Base-by-base conservation (phyloP, 2,113 vertebrate species). In the Strigops habroptila region DNA sequence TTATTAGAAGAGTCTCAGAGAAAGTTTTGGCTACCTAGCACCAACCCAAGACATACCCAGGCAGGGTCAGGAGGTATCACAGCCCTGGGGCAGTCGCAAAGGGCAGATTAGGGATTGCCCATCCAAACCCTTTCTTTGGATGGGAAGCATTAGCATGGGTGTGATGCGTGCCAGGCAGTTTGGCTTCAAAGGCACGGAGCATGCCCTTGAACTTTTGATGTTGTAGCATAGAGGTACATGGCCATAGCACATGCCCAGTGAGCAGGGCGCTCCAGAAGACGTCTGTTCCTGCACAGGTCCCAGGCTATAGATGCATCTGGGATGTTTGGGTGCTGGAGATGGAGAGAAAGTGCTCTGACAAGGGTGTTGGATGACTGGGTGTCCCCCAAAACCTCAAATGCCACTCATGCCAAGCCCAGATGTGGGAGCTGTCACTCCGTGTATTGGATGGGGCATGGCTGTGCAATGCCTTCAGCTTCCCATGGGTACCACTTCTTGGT, bases 171-270 rank as follows among this genome's bases (percentile, higher is more conserved):
- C 39, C 28, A 9, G n/a, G 24, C 23, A 39, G 69, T 31, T 53
- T 18, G 75, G 14, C 7, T 67, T 35, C 75, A 22, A 43, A 39
- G 43, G 27, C 51, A 37, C 24, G 35, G 28, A 71, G 14, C 0
- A 7, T 52, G 28, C 10, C 74, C 60, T 52, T 18, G 31, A 23
- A 55, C 14, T 17, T 53, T 9, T 35, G 7, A 28, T 62, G 18
- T 18, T 1, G 2, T 39, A 19, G 44, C 2, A 4, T 6, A 19
- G 44, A 19, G 39, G 17, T 39, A 13, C 1, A 0, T 27, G 69
- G 69, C n/a, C 35, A n/a, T 46, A 53, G n/a, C 25, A 23, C 31
- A 1, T 13, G 30, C 16, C 44, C 59, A 12, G 28, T 1, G 33
- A 86, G 60, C 19, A 31, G 44, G 28, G 31, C 7, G 6, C 12